phyloP scores from a whole-genome alignment of 2,888 invertebrate genomes.

The Troides oblongomaculatus region DNA sequence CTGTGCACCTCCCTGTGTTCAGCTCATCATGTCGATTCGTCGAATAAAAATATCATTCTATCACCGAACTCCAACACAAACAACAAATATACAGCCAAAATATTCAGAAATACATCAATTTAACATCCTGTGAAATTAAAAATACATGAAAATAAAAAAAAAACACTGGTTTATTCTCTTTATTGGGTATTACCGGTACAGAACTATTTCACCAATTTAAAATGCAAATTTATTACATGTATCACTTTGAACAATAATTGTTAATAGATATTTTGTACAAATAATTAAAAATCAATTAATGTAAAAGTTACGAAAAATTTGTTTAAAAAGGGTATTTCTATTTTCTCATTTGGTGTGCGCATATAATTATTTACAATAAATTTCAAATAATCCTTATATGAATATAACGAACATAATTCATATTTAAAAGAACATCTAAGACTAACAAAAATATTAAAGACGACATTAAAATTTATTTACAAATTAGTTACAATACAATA shows the following conservation, averaged over 20 bases:
- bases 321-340: conserved; percentile 43
- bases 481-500: not conserved
- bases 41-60: too few relatives aligned
- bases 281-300: conserved; percentile 42
- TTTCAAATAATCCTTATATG: not conserved
- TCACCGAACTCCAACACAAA: too few relatives aligned
- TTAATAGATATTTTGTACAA: conserved; percentile 70
- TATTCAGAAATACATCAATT: too few relatives aligned
- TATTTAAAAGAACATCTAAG: not conserved
- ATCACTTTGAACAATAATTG: conserved; percentile 61
- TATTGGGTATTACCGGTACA: conserved; percentile 73
- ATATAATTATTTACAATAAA: conserved; percentile 13
- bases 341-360: conserved; percentile 59
- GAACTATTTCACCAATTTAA: conserved; percentile 67
- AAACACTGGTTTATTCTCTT: conserved; percentile 53
- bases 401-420: not conserved
- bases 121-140: too few relatives aligned
- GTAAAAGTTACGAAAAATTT: conserved; percentile 30
- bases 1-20: too few relatives aligned
- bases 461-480: not conserved
- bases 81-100: too few relatives aligned
- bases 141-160: conserved; percentile 31
- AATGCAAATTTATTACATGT: conserved; percentile 66
- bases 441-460: not conserved
- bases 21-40: too few relatives aligned